Conservation (phyloP, 2,797 vertebrate genomes). For the Gouania willdenowi region DNA sequence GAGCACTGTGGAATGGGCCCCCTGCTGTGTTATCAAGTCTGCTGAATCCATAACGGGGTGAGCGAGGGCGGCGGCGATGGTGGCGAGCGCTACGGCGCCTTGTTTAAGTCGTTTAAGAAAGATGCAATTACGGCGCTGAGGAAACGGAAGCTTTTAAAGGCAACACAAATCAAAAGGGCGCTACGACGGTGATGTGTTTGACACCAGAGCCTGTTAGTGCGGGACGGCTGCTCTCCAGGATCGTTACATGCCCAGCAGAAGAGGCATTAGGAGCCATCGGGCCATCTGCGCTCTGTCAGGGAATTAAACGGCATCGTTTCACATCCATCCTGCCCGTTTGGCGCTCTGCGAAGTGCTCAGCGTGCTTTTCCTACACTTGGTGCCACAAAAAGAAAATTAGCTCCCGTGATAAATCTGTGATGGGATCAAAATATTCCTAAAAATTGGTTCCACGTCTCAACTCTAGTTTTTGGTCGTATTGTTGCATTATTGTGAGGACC, state of each 20-base stretch:
- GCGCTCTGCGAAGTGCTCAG: too few relatives aligned
- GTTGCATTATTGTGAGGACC: too few relatives aligned
- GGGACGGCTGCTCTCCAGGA: conserved; percentile 81
- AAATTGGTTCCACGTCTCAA: too few relatives aligned
- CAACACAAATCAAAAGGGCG: conserved; percentile 95
- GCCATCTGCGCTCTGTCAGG: conserved; percentile 74
- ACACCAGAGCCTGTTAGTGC: conserved; percentile 90
- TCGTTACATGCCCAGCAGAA: conserved; percentile 88
- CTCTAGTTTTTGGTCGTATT: too few relatives aligned
- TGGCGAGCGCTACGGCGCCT: conserved; percentile 68
- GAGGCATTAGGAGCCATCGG: conserved; percentile 72
- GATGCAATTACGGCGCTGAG: conserved; percentile 91
- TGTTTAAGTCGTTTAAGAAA: conserved; percentile 93
- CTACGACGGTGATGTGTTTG: conserved; percentile 88
- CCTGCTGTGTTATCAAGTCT: conserved; percentile 98
- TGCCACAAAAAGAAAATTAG: too few relatives aligned
- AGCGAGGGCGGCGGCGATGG: conserved; percentile 27
- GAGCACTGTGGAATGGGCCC: conserved; percentile 90
- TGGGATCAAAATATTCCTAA: too few relatives aligned
- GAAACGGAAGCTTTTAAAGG: conserved; percentile 85
- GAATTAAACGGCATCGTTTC: conserved; percentile 26
- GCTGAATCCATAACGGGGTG: conserved; percentile 91
- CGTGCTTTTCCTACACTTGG: too few relatives aligned
- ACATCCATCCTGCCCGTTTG: too few relatives aligned
- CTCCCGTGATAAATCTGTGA: too few relatives aligned